phyloP scores from a whole-genome alignment of 2,797 vertebrate species.

The Sebastes dallii region DNA sequence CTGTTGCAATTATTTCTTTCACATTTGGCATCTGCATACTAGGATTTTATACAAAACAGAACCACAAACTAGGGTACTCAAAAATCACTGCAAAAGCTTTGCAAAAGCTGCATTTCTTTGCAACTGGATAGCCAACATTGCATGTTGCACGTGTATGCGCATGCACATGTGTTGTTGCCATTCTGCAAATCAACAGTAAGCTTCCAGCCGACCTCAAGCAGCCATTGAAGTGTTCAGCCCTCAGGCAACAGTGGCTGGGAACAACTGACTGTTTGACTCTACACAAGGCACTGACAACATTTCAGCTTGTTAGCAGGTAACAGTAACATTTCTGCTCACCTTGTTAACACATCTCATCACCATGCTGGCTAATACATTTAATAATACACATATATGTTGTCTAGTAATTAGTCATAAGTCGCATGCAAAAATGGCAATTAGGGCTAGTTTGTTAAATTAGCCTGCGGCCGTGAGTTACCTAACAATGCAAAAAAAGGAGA shows the following conservation, averaged over 20 bases:
- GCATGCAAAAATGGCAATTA: not conserved
- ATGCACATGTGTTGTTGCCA: not conserved
- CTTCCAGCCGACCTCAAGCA: not conserved
- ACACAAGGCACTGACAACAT: not conserved
- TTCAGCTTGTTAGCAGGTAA: not conserved
- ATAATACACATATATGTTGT: not conserved
- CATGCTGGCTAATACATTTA: not conserved
- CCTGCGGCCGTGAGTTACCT: not conserved
- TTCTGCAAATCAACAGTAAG: not conserved
- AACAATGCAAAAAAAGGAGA: not conserved
- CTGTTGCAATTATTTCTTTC: not conserved
- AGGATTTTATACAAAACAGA: not conserved
- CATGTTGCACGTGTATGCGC: too few relatives aligned
- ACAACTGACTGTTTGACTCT: not conserved
- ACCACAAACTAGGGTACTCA: not conserved
- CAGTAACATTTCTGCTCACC: not conserved
- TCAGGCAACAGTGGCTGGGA: not conserved
- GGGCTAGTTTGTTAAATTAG: not conserved
- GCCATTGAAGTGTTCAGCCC: not conserved
- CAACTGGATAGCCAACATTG: not conserved
- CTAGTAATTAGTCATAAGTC: not conserved
- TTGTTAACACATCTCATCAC: not conserved
- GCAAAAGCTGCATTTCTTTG: not conserved
- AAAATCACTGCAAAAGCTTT: not conserved
- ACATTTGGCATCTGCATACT: not conserved